Conservation (phyloP, 2,113 vertebrate species). For the Fulica atra region DNA sequence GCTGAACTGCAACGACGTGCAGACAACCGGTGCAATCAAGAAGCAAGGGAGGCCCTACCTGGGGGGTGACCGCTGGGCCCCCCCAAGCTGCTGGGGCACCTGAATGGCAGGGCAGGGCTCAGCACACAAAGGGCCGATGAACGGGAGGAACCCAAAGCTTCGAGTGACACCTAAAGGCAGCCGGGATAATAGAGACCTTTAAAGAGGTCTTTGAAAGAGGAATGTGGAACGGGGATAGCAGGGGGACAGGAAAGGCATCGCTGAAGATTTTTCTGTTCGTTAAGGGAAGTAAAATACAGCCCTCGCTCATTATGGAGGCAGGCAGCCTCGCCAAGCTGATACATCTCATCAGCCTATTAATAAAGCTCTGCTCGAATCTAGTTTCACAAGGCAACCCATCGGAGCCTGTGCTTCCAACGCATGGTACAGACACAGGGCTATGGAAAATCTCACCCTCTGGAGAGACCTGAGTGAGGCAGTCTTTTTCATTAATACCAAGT, state of each 20-base stretch:
- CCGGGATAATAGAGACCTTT: constrained; percentile 62
- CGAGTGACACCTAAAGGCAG: constrained; percentile 63
- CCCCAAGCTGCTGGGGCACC: not conserved
- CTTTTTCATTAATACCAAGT: constrained; percentile 50
- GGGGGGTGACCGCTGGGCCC: not conserved
- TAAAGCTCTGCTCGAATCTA: constrained; percentile 53
- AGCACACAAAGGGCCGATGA: constrained; percentile 1
- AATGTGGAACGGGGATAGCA: constrained; percentile 36
- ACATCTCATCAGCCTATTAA: constrained; percentile 71
- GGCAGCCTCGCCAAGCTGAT: constrained; percentile 48
- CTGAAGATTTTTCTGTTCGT: constrained; percentile 60
- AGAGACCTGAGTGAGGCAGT: constrained; percentile 47
- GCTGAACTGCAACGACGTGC: not conserved
- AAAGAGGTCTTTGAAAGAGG: constrained; percentile 64
- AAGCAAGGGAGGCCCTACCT: not conserved
- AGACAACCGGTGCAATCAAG: not conserved
- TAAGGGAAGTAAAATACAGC: constrained; percentile 59
- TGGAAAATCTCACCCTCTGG: constrained; percentile 53
- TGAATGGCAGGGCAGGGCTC: constrained; percentile 1
- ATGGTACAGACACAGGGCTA: constrained; percentile 30
- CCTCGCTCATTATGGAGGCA: constrained; percentile 61
- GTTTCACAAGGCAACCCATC: constrained; percentile 61
- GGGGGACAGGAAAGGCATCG: constrained; percentile 45
- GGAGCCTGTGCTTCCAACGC: constrained; percentile 22
- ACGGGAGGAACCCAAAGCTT: constrained; percentile 60